Evolutionary conservation across 2,888 invertebrate species (phyloP).

Genomic region (Harpagoxenus sublaevis): DNA sequence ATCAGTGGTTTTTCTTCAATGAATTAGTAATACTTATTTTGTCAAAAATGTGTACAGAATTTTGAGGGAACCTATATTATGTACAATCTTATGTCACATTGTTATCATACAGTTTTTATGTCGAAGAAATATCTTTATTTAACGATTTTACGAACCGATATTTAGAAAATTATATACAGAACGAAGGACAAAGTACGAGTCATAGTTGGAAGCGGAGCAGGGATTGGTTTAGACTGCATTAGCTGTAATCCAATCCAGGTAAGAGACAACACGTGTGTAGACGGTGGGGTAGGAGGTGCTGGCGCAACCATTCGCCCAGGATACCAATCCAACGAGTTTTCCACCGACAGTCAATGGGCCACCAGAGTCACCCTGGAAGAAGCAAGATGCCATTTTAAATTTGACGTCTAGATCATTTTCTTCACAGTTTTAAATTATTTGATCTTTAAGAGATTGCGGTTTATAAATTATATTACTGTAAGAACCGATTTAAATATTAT

Average conservation of each 20-base stretch:
- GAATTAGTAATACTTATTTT: constrained; percentile 2
- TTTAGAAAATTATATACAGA: background rate
- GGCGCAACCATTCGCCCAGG: constrained; percentile 80
- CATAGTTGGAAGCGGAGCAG: no score
- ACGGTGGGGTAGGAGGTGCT: constrained; percentile 77
- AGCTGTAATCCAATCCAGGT: constrained; percentile 65
- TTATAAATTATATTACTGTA: no score
- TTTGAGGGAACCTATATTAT: constrained; percentile 1
- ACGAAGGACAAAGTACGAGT: background rate
- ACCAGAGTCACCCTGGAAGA: constrained; percentile 81
- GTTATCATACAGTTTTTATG: background rate
- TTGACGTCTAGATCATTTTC: background rate
- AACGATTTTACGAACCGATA: background rate
- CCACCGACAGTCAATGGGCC: constrained; percentile 80
- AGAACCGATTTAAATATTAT: background rate
- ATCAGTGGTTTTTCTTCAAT: background rate
- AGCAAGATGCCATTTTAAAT: background rate
- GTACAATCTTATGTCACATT: background rate
- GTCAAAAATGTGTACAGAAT: constrained; percentile 13
- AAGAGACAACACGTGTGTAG: constrained; percentile 77
- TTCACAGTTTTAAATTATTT: background rate
- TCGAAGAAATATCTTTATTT: background rate
- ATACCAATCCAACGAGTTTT: constrained; percentile 80
- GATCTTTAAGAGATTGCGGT: no score
- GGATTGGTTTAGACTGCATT: constrained; percentile 55